Evolutionary conservation across 2,888 invertebrate species (phyloP), one percentile per base, ranked within the genome.

Genomic region (Drosophila prolongata): DNA sequence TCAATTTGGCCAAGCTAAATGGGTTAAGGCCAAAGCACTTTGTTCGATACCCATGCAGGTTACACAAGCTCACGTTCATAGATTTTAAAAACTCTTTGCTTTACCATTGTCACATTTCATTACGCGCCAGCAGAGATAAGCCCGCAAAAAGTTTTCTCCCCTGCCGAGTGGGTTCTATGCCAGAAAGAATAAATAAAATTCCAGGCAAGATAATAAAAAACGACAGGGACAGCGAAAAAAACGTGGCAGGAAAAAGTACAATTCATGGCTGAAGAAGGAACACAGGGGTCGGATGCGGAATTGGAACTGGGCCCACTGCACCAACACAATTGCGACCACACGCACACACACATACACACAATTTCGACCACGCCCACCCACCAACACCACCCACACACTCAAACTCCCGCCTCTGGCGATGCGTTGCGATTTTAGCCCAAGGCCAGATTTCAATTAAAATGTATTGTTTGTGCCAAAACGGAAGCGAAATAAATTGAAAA

Each of bases 381-480:
- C 10, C 3, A 30, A 14, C 46, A 35, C n/a, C n/a, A n/a, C 13
- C 3, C 42, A 56, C 34, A 44, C 30, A 24, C 10, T 43, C 13
- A 19, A 27, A 56, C 66, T 56, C 35, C 19, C 13, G 42, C 65
- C 66, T n/a, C 13, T 3, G 9, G 55, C 66, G 19, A 65, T 65
- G 66, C 66, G 66, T 67, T 67, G 47, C 56, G 24, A 43, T 61
- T 61, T 61, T 24, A 60, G 56, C 67, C 66, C 75, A 87, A 87
- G 88, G 85, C 56, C 73, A 59, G 72, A 75, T 76, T 83, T 85
- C 85, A 87, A 86, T 86, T 86, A 83, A 71, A 87, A 87, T 86
- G 69, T 87, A 86, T 86, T 78, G 75, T 82, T 62, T 80, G 58
- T 77, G 86, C 77, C 80, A 82, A 82, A 30, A 67, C 62, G 75